These are phyloP conservation scores for Tragopan temminckii DNA, from an alignment of 2,797 vertebrate genomes.

Conservation along the genomic window DNA sequence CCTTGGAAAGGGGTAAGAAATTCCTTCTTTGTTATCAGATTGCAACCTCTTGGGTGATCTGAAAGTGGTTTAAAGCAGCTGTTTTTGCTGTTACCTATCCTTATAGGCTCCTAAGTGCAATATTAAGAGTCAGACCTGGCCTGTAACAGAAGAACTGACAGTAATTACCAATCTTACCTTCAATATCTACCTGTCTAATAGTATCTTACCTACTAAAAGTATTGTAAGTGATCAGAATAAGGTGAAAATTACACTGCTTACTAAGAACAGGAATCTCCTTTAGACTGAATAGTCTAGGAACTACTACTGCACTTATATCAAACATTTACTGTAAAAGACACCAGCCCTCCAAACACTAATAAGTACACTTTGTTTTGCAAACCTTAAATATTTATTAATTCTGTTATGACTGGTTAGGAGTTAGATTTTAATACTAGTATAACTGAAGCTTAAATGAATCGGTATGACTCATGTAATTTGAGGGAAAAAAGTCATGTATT, in stretches of 20 bases:
- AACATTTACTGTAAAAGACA: neutral
- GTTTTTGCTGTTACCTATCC: too few relatives aligned
- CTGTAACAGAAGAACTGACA: neutral
- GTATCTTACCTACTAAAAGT: neutral
- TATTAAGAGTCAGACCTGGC: neutral
- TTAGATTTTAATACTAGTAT: neutral
- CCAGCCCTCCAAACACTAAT: neutral
- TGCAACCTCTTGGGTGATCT: too few relatives aligned
- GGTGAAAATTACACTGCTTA: neutral
- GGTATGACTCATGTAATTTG: neutral
- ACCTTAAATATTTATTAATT: neutral
- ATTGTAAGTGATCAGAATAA: neutral
- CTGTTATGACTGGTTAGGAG: neutral
- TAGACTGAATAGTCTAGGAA: neutral
- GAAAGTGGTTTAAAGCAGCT: too few relatives aligned
- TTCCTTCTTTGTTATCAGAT: too few relatives aligned
- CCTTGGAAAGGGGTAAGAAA: too few relatives aligned
- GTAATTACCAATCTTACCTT: neutral
- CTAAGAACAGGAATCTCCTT: neutral
- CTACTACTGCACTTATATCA: neutral
- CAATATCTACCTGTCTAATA: neutral
- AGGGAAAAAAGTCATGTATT: neutral
- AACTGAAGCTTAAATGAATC: slow-evolving; percentile 24
- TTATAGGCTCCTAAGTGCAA: neutral
- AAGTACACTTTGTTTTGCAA: neutral